phyloP scores from a whole-genome alignment of 2,113 vertebrate genomes.

The Peromyscus polionotus region DNA sequence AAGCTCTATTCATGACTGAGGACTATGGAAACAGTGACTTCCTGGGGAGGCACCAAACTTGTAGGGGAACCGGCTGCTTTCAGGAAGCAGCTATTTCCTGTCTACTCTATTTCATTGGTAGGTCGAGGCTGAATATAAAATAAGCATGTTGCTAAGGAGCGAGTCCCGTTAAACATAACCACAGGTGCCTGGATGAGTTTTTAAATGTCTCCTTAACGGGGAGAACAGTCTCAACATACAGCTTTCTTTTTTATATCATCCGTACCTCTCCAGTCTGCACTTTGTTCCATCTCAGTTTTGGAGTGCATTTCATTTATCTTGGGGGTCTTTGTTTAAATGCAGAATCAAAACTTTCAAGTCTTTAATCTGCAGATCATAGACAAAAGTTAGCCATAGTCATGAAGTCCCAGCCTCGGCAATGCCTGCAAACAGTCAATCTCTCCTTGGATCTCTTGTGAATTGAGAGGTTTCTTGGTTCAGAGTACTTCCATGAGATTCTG shows the following conservation, averaged over 20 bases:
- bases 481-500: constrained; percentile 17
- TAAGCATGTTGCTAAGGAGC: constrained; percentile 24
- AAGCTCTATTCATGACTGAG: constrained; percentile 22
- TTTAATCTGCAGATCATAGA: constrained; percentile 34
- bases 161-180: constrained; percentile 28
- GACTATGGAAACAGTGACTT: constrained; percentile 48
- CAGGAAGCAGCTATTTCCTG: constrained; percentile 61
- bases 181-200: constrained; percentile 41
- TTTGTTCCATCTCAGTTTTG: constrained; percentile 7
- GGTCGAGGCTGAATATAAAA: constrained; percentile 25
- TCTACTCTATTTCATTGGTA: constrained; percentile 26
- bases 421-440: constrained; percentile 3
- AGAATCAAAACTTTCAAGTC: constrained; percentile 29
- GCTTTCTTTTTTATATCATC: not conserved
- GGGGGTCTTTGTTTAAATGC: constrained; percentile 58
- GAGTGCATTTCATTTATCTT: constrained; percentile 59
- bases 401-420: constrained; percentile 25
- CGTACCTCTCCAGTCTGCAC: not conserved
- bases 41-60: not conserved
- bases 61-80: not conserved
- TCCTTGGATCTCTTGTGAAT: not conserved
- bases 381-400: constrained; percentile 33
- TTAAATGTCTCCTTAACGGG: constrained; percentile 52
- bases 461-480: constrained; percentile 62
- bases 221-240: constrained; percentile 54